phyloP scores from a whole-genome alignment of 2,797 vertebrate species.

The Pipistrellus nathusii region DNA sequence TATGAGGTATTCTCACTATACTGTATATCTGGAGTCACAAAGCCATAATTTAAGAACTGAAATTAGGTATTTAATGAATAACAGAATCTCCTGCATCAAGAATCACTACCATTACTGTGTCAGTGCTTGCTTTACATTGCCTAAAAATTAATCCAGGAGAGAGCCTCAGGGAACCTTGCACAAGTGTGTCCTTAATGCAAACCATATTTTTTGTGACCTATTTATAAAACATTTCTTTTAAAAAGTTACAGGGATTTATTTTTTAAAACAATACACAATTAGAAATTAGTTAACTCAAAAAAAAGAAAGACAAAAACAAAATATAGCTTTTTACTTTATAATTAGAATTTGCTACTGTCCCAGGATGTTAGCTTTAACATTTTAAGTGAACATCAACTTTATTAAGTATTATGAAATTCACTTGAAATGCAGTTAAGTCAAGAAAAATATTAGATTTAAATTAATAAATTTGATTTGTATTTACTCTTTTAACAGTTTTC shows the following conservation, averaged over 20 bases:
- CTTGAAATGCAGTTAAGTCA: constrained; percentile 45
- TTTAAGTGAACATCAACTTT: constrained; percentile 65
- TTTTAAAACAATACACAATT: constrained; percentile 68
- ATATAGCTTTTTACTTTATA: constrained; percentile 41
- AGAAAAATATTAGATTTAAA: constrained; percentile 43
- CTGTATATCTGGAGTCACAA: constrained; percentile 58
- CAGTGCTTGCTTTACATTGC: constrained; percentile 62
- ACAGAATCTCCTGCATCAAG: constrained; percentile 57
- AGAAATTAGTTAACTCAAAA: constrained; percentile 59
- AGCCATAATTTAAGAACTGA: constrained; percentile 53
- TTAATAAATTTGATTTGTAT: constrained; percentile 34
- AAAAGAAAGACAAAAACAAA: neutral
- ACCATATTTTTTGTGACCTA: constrained; percentile 63
- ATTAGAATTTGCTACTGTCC: constrained; percentile 61
- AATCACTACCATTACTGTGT: constrained; percentile 46
- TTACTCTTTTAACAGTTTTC: constrained; percentile 33
- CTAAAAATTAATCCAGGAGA: constrained; percentile 43
- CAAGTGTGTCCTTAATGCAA: constrained; percentile 43
- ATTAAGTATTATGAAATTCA: constrained; percentile 26
- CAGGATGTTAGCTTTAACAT: constrained; percentile 54
- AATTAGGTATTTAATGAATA: constrained; percentile 63
- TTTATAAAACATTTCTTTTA: constrained; percentile 70
- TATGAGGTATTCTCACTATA: constrained; percentile 75
- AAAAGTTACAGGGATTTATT: constrained; percentile 46
- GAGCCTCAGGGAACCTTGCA: constrained; percentile 33